Conservation (phyloP, 2,113 vertebrate genomes). For the Oxygymnocypris stewartii region DNA sequence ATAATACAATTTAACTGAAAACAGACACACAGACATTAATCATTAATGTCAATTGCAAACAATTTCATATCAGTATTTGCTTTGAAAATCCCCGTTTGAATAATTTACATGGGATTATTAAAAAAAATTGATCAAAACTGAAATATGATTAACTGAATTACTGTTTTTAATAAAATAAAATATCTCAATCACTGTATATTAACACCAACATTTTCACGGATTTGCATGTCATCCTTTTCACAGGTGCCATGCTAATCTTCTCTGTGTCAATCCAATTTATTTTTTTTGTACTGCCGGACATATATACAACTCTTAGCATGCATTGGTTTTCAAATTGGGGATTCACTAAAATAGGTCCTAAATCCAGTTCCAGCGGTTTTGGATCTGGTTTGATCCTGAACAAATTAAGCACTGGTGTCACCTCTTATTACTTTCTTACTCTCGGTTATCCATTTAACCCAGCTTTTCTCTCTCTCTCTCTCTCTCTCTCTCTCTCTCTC, state of each 20-base stretch:
- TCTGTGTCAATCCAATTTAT: too few species aligned
- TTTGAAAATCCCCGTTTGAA: neutral
- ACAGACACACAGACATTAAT: neutral
- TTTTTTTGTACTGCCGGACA: too few species aligned
- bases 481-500: conserved; percentile 45
- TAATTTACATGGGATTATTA: neutral
- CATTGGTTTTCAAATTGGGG: neutral
- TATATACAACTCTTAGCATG: neutral
- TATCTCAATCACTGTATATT: neutral
- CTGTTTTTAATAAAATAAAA: neutral
- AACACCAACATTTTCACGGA: neutral
- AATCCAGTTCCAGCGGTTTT: neutral
- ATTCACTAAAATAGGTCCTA: neutral
- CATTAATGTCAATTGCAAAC: neutral
- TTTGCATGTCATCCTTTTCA: too few species aligned
- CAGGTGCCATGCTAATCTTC: too few species aligned
- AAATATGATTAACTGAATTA: neutral
- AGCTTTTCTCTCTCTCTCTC: conserved; percentile 36
- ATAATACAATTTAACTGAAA: neutral
- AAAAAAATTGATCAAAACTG: neutral
- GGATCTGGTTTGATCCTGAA: neutral
- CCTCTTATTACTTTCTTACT: conserved; percentile 53
- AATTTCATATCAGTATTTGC: neutral
- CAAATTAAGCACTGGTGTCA: neutral
- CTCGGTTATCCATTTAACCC: conserved; percentile 20